Base-by-base conservation (phyloP, 2,888 invertebrate genomes). In the Galeruca laticollis region DNA sequence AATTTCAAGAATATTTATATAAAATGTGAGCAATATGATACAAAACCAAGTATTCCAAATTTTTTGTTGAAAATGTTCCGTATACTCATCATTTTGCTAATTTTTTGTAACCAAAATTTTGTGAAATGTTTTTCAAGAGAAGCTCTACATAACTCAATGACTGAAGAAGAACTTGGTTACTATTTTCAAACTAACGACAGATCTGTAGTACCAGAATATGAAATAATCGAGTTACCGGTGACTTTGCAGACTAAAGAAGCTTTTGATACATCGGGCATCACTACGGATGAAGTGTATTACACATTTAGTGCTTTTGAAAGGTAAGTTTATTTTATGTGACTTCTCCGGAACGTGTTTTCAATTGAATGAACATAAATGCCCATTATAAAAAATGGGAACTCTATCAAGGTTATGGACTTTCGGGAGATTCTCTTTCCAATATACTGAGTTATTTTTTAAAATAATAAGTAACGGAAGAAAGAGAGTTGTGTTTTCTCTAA, bases 221-320 rank as follows among this genome's bases (percentile, higher is more conserved):
- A 91, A 81, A 86, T 91, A 61, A 88, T 91, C 74, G 89, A 89
- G 81, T 84, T 91, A 71, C 89, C 90, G 6, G 86, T 87, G 18
- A 78, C 88, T 18, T 20, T 73, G 11, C 73, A 71, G 4, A 60
- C 71, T 13, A 51, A 61, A 35, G 69, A 71, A 56, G 60, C 68
- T n/a, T 11, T 66, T 20, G 82, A 82, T 76, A 80, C 80, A 40
- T 69, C 76, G 60, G 80, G 81, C 82, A 81, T 83, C 1, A 76
- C 79, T 26, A 83, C 84, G 68, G 84, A 88, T 9, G 88, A 88
- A 35, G 82, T 89, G 69, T 85, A 87, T 13, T 90, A 90, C 80
- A 88, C 84, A 77, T 90, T 91, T 82, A 86, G 87, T 64, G 90
- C 89, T 13, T 90, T 91, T 81, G 88, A 90, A 83, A 86, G 89